These are phyloP conservation scores for Oxyruncus cristatus DNA, from an alignment of 2,113 vertebrate species.

Conservation along the genomic window DNA sequence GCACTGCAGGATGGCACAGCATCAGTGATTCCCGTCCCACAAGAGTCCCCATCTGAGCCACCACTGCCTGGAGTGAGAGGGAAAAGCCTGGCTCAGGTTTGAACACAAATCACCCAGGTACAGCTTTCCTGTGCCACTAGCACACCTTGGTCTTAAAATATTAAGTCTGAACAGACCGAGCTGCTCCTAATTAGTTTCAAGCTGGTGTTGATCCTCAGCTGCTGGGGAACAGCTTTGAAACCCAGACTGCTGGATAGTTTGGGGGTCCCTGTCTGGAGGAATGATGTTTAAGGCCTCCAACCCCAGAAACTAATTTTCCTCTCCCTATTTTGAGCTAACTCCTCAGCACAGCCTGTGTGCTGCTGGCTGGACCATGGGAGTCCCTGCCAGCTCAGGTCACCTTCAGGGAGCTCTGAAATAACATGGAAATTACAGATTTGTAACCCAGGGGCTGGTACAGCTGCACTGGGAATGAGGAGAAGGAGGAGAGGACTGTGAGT, in stretches of 20 bases:
- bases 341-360: accelerated
- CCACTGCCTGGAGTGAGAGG: not conserved
- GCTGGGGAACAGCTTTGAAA: not conserved
- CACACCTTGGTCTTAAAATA: not conserved
- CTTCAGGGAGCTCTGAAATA: not conserved
- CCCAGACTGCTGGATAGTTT: not conserved
- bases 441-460: not conserved
- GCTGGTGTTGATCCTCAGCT: not conserved
- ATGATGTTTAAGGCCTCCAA: not conserved
- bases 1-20: constrained; percentile 16
- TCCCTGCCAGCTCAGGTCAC: not conserved
- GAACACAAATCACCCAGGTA: not conserved
- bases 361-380: not conserved
- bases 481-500: not conserved
- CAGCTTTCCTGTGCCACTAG: not conserved
- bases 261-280: not conserved
- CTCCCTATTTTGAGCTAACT: not conserved
- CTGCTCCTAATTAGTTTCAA: not conserved
- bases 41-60: constrained; percentile 16
- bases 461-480: not conserved
- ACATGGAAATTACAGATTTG: not conserved
- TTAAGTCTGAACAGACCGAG: not conserved
- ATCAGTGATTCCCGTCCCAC: not conserved
- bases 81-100: not conserved
- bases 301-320: not conserved